Evolutionary conservation across 2,797 vertebrate species (phyloP), one percentile per base, ranked within the genome.

Genomic region (Kryptolebias ocellatus): DNA sequence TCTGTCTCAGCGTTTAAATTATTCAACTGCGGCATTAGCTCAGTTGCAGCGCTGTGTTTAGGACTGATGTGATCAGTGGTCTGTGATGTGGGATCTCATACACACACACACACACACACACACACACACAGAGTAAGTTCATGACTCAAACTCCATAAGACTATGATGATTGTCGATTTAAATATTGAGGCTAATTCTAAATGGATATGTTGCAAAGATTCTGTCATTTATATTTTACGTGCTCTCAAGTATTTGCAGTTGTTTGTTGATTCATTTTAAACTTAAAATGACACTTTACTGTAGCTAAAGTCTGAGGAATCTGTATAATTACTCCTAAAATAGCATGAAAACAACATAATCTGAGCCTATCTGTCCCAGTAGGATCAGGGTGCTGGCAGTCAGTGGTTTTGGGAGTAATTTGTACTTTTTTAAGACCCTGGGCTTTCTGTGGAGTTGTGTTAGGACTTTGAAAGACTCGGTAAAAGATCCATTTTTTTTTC

Each of bases 21-120:
- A 91, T 92, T 90, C 72, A 92, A 70, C 73, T 79, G 74, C 79
- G 79, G 85, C 82, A 79, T 91, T 89, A 88, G 88, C 87, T 91
- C 85, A 59, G 77, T 90, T 74, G 83, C 87, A 84, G 82, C 67
- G 18, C 51, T 24, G 76, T 53, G 60, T 79, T 79, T 60, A 80
- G 79, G 59, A 60, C 78, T 83, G 78, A 90, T 86, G 80, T 84
- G 85, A 84, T 83, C 87, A 83, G 73, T 89, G 83, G 85, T 88
- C 85, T 88, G 81, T 89, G 74, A 64, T 75, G 71, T 75, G 80
- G 74, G 57, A 74, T 60, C 42, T 37, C 49, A 62, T 56, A 56
- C 52, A 44, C 39, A 58, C 58, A 55, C 55, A 52, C 49, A 16
- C 42, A 57, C 44, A 66, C 49, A n/a, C 46, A 54, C 63, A 42